Evolutionary conservation across 1,140 invertebrate genomes (phyloP).

Genomic region (Ceratina calcarata): DNA sequence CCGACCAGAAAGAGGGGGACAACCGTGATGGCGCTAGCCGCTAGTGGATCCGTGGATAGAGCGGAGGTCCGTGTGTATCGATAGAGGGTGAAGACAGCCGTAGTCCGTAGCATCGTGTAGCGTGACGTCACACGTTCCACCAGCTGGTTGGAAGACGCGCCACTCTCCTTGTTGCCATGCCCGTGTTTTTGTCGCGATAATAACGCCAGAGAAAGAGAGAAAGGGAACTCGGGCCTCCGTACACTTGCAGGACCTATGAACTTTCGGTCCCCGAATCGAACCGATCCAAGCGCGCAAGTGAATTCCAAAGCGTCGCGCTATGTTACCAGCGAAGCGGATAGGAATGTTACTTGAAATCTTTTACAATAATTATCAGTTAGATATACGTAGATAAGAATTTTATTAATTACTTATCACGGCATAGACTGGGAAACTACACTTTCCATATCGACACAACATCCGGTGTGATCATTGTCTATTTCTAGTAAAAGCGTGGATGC

Average conservation of each 20-base stretch:
- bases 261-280: not conserved
- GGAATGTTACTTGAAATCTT: not conserved
- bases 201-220: not conserved
- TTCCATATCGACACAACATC: not conserved
- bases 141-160: slow-evolving; percentile 59
- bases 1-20: not conserved
- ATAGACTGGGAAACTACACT: not conserved
- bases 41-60: slow-evolving; percentile 10
- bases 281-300: not conserved
- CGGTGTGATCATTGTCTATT: slow-evolving; percentile 17
- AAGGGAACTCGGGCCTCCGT: not conserved
- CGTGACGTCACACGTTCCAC: slow-evolving; percentile 64
- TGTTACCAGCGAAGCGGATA: too few species aligned
- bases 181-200: slow-evolving; percentile 42
- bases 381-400: too few species aligned
- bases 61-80: slow-evolving; percentile 13
- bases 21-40: not conserved
- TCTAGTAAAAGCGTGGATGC: slow-evolving; percentile 19
- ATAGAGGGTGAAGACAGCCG: slow-evolving; percentile 22
- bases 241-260: slow-evolving; percentile 16
- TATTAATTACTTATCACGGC: not conserved
- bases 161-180: slow-evolving; percentile 57
- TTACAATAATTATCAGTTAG: not conserved
- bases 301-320: not conserved
- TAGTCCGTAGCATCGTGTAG: slow-evolving; percentile 21